A percentile compares a stretch with the other conserved stretches of the same genome.
Evolutionary conservation across 2,113 vertebrate genomes (phyloP).

Genomic region (Cynoglossus semilaevis): DNA sequence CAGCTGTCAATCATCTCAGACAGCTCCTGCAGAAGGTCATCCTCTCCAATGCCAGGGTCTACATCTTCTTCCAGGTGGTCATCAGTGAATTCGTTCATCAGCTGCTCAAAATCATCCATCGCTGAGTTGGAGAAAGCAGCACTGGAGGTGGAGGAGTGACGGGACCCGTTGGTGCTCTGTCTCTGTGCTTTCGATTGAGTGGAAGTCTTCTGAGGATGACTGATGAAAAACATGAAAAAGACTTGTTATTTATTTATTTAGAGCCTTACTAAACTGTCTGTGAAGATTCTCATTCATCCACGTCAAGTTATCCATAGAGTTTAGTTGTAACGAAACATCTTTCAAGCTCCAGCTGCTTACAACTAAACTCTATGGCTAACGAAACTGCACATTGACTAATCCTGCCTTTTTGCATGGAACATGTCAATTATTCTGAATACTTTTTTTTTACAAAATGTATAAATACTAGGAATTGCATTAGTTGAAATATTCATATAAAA

Average conservation of each 20-base stretch:
- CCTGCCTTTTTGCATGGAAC: too few relatives aligned
- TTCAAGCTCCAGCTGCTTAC: too few relatives aligned
- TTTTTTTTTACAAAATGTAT: too few relatives aligned
- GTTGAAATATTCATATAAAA: too few relatives aligned
- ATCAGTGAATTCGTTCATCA: slow-evolving; percentile 91
- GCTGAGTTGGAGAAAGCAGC: slow-evolving; percentile 56
- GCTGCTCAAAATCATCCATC: slow-evolving; percentile 89
- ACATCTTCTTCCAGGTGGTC: slow-evolving; percentile 86
- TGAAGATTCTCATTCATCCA: too few relatives aligned
- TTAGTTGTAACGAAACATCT: too few relatives aligned
- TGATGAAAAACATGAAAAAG: slow-evolving; percentile 19
- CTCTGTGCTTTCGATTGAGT: slow-evolving; percentile 71
- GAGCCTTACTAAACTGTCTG: neutral
- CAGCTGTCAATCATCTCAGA: slow-evolving; percentile 95
- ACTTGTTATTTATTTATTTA: neutral
- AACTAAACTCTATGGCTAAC: too few relatives aligned
- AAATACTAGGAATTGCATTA: too few relatives aligned
- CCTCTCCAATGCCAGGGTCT: slow-evolving; percentile 88
- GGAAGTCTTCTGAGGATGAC: slow-evolving; percentile 44
- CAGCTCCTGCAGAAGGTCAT: slow-evolving; percentile 91
- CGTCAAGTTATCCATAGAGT: too few relatives aligned
- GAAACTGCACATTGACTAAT: too few relatives aligned
- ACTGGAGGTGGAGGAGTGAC: slow-evolving; percentile 59
- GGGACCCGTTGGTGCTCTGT: slow-evolving; percentile 65
- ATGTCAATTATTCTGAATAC: too few relatives aligned